Conservation (phyloP, 2,113 vertebrate species). For the Nansenia antarctica region DNA sequence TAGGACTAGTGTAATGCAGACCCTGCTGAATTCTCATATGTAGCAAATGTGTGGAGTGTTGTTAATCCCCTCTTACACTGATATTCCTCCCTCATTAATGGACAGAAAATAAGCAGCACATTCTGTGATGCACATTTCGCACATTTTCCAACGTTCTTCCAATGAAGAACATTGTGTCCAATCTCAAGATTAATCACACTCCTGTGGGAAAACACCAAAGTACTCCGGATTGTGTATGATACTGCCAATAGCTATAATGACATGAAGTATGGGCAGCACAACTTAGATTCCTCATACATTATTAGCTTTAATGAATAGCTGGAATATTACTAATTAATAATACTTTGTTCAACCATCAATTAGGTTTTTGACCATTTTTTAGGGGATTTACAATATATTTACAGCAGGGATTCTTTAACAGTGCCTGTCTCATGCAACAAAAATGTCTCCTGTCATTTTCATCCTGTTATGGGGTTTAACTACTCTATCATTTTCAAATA, state of each 20-base stretch:
- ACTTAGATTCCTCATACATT: constrained; percentile 55
- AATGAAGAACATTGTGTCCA: too few relatives aligned
- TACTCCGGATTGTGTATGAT: constrained; percentile 39
- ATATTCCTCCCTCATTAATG: constrained; percentile 35
- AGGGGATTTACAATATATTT: too few relatives aligned
- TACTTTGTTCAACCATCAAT: constrained; percentile 25
- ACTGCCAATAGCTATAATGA: constrained; percentile 57
- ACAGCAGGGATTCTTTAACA: constrained; percentile 14
- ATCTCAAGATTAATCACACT: constrained; percentile 43
- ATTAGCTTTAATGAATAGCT: constrained; percentile 50
- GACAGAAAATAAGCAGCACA: constrained; percentile 42
- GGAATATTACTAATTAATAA: background rate
- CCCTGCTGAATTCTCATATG: background rate
- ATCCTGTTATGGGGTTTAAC: background rate
- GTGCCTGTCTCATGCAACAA: constrained; percentile 24
- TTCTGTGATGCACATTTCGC: constrained; percentile 43
- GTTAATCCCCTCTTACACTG: background rate
- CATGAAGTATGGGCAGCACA: constrained; percentile 46
- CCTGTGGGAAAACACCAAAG: constrained; percentile 19
- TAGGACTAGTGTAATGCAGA: too few relatives aligned
- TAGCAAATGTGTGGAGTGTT: background rate
- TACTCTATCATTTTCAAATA: constrained; percentile 38
- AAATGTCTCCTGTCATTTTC: constrained; percentile 16
- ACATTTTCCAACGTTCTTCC: constrained; percentile 18
- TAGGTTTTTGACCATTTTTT: constrained; percentile 15